phyloP scores from a whole-genome alignment of 2,888 invertebrate genomes.

The Nematopogon swammerdamellus region DNA sequence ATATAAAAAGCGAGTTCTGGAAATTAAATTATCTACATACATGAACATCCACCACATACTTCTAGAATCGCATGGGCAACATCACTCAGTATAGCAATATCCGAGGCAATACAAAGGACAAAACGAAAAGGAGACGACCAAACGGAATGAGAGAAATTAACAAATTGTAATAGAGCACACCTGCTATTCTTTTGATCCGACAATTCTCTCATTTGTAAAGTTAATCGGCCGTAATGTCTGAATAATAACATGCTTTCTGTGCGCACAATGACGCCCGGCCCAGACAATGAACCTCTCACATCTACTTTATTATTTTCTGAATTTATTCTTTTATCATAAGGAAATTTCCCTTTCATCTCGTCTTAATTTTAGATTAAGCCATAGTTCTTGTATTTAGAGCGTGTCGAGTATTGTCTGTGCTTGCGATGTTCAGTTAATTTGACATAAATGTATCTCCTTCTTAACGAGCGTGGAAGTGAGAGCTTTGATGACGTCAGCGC shows the following conservation, averaged over 20 bases:
- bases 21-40: no score
- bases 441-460: neutral
- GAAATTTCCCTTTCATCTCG: slow-evolving; percentile 50
- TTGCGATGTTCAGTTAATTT: slow-evolving; percentile 12
- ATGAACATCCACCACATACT: no score
- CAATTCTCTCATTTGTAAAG: slow-evolving; percentile 56
- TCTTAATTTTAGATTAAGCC: slow-evolving; percentile 51
- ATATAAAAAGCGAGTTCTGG: no score
- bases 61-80: no score
- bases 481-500: neutral
- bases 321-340: slow-evolving; percentile 44
- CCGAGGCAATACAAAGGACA: neutral
- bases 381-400: slow-evolving; percentile 51
- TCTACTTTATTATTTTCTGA: slow-evolving; percentile 27
- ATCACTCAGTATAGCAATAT: no score
- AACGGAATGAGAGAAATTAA: slow-evolving; percentile 40
- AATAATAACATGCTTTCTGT: slow-evolving; percentile 1
- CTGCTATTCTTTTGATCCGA: slow-evolving; percentile 55
- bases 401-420: slow-evolving; percentile 48
- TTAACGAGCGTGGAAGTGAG: neutral
- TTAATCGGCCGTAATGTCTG: slow-evolving; percentile 49
- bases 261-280: slow-evolving; percentile 30
- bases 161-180: slow-evolving; percentile 53
- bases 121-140: slow-evolving; percentile 12
- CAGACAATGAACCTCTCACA: slow-evolving; percentile 42